Evolutionary conservation across 2,888 invertebrate species (phyloP).

Genomic region (Galerucella calmariensis): DNA sequence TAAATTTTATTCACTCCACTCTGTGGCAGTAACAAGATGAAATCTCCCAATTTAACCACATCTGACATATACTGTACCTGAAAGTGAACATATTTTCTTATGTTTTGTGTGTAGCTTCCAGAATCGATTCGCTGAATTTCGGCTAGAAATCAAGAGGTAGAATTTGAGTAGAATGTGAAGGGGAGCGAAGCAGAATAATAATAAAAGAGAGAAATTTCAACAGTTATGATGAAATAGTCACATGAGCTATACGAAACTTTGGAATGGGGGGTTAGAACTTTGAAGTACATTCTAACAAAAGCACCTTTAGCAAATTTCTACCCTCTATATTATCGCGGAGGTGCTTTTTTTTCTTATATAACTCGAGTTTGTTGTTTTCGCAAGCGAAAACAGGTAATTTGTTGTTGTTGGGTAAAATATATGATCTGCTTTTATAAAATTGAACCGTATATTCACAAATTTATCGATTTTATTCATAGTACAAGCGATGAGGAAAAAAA

Average conservation of each 20-base stretch:
- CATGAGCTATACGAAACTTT: neutral
- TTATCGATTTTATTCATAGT: too few relatives aligned
- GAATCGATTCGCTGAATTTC: constrained; percentile 6
- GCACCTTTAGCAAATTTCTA: constrained; percentile 1
- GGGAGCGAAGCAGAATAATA: constrained; percentile 19
- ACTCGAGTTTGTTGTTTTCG: neutral
- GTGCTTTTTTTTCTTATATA: neutral
- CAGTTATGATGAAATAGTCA: constrained; percentile 5
- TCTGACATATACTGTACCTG: constrained; percentile 1
- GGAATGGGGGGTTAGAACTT: neutral
- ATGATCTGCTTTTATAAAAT: neutral
- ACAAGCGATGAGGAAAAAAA: too few relatives aligned
- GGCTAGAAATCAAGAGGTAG: constrained; percentile 6
- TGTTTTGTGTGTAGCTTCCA: neutral
- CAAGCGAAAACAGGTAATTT: neutral
- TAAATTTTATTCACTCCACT: too few relatives aligned
- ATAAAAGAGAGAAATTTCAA: constrained; percentile 10
- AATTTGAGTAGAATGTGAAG: neutral
- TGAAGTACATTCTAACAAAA: constrained; percentile 1
- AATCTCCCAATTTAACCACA: neutral
- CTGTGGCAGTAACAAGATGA: neutral
- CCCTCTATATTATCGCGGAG: neutral
- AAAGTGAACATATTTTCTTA: neutral
- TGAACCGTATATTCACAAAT: neutral
- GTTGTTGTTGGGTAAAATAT: neutral